Evolutionary conservation across 1,140 invertebrate genomes (phyloP).

Genomic region (Xylocopa sonorina): DNA sequence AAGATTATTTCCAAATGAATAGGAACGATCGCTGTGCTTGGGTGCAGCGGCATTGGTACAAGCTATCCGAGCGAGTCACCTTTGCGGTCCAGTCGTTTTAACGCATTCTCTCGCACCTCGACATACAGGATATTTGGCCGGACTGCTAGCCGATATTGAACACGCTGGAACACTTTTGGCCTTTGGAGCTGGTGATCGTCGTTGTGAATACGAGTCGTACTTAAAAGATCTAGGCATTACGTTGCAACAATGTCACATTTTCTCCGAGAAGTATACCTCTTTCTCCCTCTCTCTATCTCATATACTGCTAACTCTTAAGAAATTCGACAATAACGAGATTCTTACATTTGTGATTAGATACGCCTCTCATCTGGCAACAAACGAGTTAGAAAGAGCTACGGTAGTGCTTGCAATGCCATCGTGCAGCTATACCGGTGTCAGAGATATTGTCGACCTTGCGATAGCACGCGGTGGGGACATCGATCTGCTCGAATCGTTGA

Average conservation of each 20-base stretch:
- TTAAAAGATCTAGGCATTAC: conserved; percentile 67
- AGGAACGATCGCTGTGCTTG: conserved; percentile 89
- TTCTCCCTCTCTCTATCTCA: not conserved
- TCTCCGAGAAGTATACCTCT: conserved; percentile 72
- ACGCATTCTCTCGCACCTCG: conserved; percentile 89
- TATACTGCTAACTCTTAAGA: too few species aligned
- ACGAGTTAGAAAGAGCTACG: conserved; percentile 86
- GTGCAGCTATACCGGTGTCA: conserved; percentile 89
- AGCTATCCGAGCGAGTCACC: conserved; percentile 84
- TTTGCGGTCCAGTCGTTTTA: conserved; percentile 88
- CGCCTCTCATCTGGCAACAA: conserved; percentile 51
- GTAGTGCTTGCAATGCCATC: conserved; percentile 88
- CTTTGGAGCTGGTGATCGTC: conserved; percentile 81
- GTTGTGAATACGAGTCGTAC: conserved; percentile 77
- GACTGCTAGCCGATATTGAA: conserved; percentile 85
- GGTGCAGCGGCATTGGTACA: conserved; percentile 88
- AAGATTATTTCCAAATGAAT: not conserved
- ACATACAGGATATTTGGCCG: conserved; percentile 88
- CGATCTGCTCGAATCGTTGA: conserved; percentile 71
- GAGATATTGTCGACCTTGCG: conserved; percentile 87
- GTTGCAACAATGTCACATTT: conserved; percentile 77
- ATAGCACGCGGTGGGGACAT: conserved; percentile 75
- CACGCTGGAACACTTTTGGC: conserved; percentile 84
- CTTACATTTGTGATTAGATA: too few species aligned
- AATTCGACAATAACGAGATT: too few species aligned